Evolutionary conservation across 2,113 vertebrate genomes (phyloP).

Genomic region (Siphamia tubifer): DNA sequence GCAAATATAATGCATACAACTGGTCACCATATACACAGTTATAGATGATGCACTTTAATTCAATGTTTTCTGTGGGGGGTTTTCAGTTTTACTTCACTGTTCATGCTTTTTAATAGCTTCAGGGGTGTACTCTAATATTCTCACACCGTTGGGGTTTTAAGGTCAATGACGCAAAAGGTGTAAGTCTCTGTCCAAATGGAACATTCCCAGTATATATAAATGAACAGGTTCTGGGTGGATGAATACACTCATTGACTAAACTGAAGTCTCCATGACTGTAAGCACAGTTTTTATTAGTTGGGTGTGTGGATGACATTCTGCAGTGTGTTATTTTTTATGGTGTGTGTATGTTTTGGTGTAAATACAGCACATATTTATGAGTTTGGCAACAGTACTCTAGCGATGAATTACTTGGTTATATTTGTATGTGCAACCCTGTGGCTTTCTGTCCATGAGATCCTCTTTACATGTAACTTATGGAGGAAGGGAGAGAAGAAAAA

Average conservation of each 20-base stretch:
- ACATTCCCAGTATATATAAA: constrained; percentile 27
- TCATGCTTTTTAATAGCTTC: not conserved
- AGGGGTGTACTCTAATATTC: not conserved
- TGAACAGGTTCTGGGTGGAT: constrained; percentile 4
- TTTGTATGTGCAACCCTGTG: not conserved
- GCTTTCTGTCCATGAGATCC: too few relatives aligned
- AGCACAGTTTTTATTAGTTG: not conserved
- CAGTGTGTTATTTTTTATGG: not conserved
- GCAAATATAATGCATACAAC: too few relatives aligned
- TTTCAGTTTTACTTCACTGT: not conserved
- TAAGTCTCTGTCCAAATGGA: not conserved
- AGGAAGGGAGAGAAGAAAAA: too few relatives aligned
- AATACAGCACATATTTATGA: not conserved
- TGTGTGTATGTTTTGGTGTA: not conserved
- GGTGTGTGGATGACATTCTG: not conserved
- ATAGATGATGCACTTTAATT: too few relatives aligned
- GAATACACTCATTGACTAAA: not conserved
- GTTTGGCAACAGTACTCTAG: not conserved
- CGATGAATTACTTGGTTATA: not conserved
- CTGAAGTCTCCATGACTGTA: not conserved
- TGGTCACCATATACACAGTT: too few relatives aligned
- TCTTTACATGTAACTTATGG: too few relatives aligned
- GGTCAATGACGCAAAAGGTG: not conserved
- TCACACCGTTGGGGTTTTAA: not conserved
- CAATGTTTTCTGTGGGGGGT: not conserved